Evolutionary conservation across 2,797 vertebrate genomes (phyloP).

Genomic region (Gila robusta): DNA sequence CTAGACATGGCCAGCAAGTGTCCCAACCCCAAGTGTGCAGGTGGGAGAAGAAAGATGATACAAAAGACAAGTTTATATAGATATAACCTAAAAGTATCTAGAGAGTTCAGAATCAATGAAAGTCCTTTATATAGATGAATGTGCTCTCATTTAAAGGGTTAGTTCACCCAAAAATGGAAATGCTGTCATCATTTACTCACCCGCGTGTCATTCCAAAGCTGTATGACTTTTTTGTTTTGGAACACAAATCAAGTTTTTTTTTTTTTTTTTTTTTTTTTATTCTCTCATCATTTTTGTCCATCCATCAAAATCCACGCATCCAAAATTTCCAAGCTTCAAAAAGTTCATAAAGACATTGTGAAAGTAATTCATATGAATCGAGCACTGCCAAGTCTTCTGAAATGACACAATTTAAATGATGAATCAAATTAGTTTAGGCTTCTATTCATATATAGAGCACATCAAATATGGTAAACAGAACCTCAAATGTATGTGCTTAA

Average conservation of each 20-base stretch:
- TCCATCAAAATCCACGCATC: neutral
- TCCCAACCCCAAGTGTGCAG: conserved; percentile 97
- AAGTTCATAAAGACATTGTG: neutral
- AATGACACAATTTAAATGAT: neutral
- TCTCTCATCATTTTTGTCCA: neutral
- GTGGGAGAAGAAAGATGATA: conserved; percentile 74
- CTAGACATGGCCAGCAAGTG: conserved; percentile 96
- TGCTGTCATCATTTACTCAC: neutral
- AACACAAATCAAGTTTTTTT: neutral
- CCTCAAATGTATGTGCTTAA: no score
- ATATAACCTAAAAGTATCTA: neutral
- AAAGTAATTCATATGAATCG: neutral
- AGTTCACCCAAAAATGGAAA: neutral
- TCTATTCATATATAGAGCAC: neutral
- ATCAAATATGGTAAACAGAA: no score
- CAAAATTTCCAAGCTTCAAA: neutral
- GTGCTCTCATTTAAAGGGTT: neutral
- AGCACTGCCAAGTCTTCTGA: neutral
- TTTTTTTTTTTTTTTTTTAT: neutral
- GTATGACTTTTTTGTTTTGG: neutral
- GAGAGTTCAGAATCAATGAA: neutral
- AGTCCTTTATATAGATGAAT: neutral
- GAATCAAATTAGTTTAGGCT: neutral
- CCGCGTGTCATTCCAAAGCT: neutral
- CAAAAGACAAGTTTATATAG: neutral